These are phyloP conservation scores for Eubasilissa splendida DNA, from an alignment of 2,888 invertebrate species.

Conservation along the genomic window DNA sequence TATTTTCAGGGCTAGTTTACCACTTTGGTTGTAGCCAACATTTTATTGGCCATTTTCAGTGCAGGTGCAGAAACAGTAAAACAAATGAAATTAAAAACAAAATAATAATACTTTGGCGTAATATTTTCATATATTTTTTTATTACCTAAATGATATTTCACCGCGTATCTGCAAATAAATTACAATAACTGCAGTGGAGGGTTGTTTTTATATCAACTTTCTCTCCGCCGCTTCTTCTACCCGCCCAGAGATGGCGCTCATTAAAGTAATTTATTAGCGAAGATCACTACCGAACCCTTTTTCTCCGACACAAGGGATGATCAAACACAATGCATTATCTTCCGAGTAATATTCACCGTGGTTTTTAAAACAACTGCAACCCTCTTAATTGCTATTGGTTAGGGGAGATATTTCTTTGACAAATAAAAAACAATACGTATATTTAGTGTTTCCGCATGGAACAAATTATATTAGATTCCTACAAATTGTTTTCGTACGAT, in stretches of 20 bases:
- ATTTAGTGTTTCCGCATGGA: background rate
- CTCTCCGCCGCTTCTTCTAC: conserved; percentile 44
- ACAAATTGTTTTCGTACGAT: no score
- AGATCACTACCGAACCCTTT: conserved; percentile 53
- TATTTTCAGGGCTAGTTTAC: no score
- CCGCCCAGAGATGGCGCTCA: conserved; percentile 53
- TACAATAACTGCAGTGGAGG: conserved; percentile 29
- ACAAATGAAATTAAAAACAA: no score
- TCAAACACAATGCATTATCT: conserved; percentile 56
- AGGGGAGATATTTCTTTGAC: conserved; percentile 6
- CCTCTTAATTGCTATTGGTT: conserved; percentile 8
- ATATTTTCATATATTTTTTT: no score
- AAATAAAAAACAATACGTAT: conserved; percentile 7
- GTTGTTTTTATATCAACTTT: conserved; percentile 45
- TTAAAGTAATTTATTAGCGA: conserved; percentile 57
- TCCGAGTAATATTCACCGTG: conserved; percentile 44
- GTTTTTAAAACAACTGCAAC: conserved; percentile 40
- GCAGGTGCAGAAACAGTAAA: no score
- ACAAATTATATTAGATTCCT: no score
- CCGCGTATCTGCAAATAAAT: conserved; percentile 9
- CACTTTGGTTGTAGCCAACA: no score
- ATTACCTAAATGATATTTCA: no score
- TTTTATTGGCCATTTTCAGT: no score
- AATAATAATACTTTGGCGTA: no score
- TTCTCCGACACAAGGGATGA: conserved; percentile 33